These are phyloP conservation scores for Anoplophora glabripennis DNA, from an alignment of 1,140 invertebrate species.

Conservation along the genomic window DNA sequence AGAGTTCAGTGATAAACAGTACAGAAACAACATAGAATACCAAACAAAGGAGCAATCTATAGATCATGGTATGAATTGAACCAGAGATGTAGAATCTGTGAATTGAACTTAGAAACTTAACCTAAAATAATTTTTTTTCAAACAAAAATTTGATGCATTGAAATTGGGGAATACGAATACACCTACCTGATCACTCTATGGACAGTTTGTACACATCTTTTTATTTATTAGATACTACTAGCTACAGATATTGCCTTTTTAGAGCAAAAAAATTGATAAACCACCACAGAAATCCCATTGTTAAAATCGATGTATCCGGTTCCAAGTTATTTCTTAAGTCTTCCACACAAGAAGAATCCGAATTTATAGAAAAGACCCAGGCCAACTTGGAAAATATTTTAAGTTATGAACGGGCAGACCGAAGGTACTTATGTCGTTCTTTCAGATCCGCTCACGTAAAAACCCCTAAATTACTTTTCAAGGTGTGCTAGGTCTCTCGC, in stretches of 20 bases:
- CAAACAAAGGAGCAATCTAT: too few species aligned
- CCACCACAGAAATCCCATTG: conserved; percentile 34
- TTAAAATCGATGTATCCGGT: conserved; percentile 28
- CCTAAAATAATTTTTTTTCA: not conserved
- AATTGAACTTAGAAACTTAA: not conserved
- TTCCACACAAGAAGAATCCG: conserved; percentile 21
- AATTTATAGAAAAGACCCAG: conserved; percentile 17
- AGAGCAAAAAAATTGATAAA: conserved; percentile 30
- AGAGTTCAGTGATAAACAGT: too few species aligned
- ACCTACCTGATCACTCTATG: not conserved
- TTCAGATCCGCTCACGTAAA: not conserved
- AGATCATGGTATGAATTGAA: too few species aligned
- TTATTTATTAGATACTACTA: not conserved
- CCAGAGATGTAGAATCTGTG: too few species aligned
- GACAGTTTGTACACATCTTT: not conserved
- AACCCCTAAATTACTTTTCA: conserved; percentile 5
- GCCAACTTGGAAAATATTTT: conserved; percentile 26
- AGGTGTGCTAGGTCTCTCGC: conserved; percentile 31
- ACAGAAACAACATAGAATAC: too few species aligned
- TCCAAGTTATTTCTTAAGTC: conserved; percentile 30
- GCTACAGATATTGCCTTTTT: conserved; percentile 9
- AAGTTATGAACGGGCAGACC: conserved; percentile 31
- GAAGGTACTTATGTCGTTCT: conserved; percentile 22
- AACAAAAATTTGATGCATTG: not conserved
- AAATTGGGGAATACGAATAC: too few species aligned